phyloP scores from a whole-genome alignment of 2,888 invertebrate genomes.

The Nomada lathburiana region DNA sequence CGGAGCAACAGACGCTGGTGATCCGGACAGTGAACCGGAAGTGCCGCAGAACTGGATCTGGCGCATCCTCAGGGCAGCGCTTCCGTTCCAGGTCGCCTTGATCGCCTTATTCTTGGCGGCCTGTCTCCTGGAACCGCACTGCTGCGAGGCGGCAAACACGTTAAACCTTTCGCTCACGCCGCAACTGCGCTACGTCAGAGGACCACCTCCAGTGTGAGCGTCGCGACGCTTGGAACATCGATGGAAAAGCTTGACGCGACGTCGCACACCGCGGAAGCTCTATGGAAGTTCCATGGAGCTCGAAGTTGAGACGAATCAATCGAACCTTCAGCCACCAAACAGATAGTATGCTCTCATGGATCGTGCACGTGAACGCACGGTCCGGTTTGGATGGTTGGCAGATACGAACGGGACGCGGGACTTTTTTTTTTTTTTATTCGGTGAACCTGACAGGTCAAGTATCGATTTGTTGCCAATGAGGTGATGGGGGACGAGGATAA shows the following conservation, averaged over 20 bases:
- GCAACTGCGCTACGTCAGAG: conserved; percentile 92
- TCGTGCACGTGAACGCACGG: neutral
- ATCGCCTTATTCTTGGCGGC: conserved; percentile 90
- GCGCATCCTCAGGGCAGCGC: conserved; percentile 89
- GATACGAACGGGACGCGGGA: conserved; percentile 11
- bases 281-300: conserved; percentile 11
- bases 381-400: neutral
- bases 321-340: conserved; percentile 52
- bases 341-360: neutral
- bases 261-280: conserved; percentile 24
- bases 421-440: neutral
- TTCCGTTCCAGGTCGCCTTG: conserved; percentile 91
- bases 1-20: conserved; percentile 86
- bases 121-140: conserved; percentile 90
- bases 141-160: conserved; percentile 92
- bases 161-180: conserved; percentile 91
- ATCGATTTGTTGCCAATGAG: conserved; percentile 25
- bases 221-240: neutral
- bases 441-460: neutral
- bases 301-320: conserved; percentile 8
- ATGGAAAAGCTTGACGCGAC: conserved; percentile 8
- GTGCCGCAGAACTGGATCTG: conserved; percentile 88
- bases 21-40: conserved; percentile 85
- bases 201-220: conserved; percentile 91
- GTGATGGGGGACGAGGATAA: neutral